Percentiles rank a stretch among this genome's conserved stretches.
phyloP scores from a whole-genome alignment of 2,113 vertebrate species.

The Oostethus manadensis region DNA sequence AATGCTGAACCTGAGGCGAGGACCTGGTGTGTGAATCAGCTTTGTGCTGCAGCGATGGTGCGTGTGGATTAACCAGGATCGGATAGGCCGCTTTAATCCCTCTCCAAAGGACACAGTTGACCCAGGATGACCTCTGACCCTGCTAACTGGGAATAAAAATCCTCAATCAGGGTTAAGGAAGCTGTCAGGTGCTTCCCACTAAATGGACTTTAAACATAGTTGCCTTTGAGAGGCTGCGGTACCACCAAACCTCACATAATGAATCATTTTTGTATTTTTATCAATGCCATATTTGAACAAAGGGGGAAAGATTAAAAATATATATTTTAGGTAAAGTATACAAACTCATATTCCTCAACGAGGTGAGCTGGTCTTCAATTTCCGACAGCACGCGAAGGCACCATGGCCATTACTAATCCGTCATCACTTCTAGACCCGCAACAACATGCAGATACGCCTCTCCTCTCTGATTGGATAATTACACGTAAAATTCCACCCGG shows the following conservation, averaged over 20 bases:
- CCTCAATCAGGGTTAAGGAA: constrained; percentile 23
- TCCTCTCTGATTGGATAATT: constrained; percentile 35
- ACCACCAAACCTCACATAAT: not conserved
- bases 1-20: too few relatives aligned
- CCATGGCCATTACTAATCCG: constrained; percentile 16
- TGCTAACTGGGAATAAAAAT: constrained; percentile 28
- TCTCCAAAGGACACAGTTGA: constrained; percentile 43
- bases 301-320: too few relatives aligned
- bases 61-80: constrained; percentile 57
- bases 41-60: constrained; percentile 36
- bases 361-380: not conserved
- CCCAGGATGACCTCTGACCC: constrained; percentile 48
- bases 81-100: constrained; percentile 45
- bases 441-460: not conserved
- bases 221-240: not conserved
- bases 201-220: not conserved
- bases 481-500: not conserved
- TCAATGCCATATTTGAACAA: too few relatives aligned
- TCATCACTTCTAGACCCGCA: constrained; percentile 21
- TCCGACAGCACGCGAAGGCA: constrained; percentile 17
- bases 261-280: too few relatives aligned
- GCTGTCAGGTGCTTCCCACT: not conserved
- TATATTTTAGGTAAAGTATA: not conserved
- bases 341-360: not conserved
- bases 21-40: not conserved